phyloP scores from a whole-genome alignment of 2,797 vertebrate genomes.

The Acestrorhynchus altus region DNA sequence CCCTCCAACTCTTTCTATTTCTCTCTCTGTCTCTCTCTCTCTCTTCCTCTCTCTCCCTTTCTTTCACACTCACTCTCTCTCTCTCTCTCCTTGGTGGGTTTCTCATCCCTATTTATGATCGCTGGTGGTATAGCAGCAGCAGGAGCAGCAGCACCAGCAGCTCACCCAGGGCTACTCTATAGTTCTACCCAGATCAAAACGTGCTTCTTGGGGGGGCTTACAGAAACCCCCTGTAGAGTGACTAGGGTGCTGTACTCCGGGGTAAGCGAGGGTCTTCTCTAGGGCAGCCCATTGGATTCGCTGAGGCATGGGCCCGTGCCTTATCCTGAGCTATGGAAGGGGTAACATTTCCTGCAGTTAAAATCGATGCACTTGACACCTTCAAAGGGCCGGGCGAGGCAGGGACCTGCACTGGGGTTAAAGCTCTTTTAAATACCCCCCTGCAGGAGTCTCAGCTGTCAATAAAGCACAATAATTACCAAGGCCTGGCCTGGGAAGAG shows the following conservation, averaged over 20 bases:
- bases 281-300: conserved; percentile 5
- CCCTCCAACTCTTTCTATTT: conserved; percentile 19
- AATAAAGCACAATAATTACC: conserved; percentile 93
- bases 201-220: conserved; percentile 29
- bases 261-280: conserved; percentile 10
- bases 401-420: conserved; percentile 89
- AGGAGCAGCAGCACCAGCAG: neutral
- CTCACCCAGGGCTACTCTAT: conserved; percentile 18
- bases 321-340: conserved; percentile 73
- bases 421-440: conserved; percentile 92
- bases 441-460: conserved; percentile 85
- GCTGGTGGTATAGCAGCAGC: conserved; percentile 9
- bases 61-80: conserved; percentile 32
- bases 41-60: neutral
- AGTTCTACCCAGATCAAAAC: conserved; percentile 10
- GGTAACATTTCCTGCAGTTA: conserved; percentile 86
- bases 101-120: conserved; percentile 48
- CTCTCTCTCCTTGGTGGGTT: conserved; percentile 18
- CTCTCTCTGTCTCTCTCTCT: conserved; percentile 47
- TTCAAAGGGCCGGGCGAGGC: conserved; percentile 85
- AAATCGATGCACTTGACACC: conserved; percentile 91
- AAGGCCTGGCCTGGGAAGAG: conserved; percentile 76
- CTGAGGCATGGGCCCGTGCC: conserved; percentile 5
- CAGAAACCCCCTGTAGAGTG: neutral
- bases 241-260: neutral